Base-by-base conservation (phyloP, 2,113 vertebrate genomes). In the Limanda limanda region DNA sequence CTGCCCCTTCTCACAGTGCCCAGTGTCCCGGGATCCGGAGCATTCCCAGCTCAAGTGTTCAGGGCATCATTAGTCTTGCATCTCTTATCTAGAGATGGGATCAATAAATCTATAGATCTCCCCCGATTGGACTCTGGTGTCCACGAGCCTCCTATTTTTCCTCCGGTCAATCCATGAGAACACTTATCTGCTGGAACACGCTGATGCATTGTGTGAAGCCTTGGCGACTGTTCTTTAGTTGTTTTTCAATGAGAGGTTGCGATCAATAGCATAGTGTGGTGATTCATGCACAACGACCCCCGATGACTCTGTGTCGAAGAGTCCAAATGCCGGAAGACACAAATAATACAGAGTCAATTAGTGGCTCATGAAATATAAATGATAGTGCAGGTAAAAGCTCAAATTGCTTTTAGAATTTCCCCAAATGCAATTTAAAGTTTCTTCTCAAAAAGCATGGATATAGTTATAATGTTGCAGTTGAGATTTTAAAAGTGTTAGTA, bases 51-150 rank as follows among this genome's bases (percentile, higher is more conserved):
- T 75, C 60, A 59, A 83, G 81, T 55, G 6, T 76, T 86, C 86
- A 88, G 21, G 83, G 76, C 86, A 88, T 91, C 86, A 92, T 93
- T 88, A 92, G 92, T 91, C 83, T 85, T 62, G 13, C 85, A 81
- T 91, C 85, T 86, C 79, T 92, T 92, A 92, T 93, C 88, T 87
- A 78, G 61, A 84, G 83, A 76, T 76, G 8, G 68, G 83, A 89
- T 95, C 93, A 86, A 94, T 94, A 94, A 93, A 93, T 95, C 93
- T 64, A 92, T 94, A 69, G 62, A 82, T 82, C 47, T 71, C 77
- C 76, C 76, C 82, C 35, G 81, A 76, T 86, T 81, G 79, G 84
- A 91, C 89, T 89, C 72, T 57, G 72, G 84, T 89, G 82, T 87
- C 87, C 83, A 75, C 66, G 48, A 27, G 84, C 64, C 82, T 88